Conservation (phyloP, 1,140 invertebrate genomes). For the Luehdorfia chinensis region DNA sequence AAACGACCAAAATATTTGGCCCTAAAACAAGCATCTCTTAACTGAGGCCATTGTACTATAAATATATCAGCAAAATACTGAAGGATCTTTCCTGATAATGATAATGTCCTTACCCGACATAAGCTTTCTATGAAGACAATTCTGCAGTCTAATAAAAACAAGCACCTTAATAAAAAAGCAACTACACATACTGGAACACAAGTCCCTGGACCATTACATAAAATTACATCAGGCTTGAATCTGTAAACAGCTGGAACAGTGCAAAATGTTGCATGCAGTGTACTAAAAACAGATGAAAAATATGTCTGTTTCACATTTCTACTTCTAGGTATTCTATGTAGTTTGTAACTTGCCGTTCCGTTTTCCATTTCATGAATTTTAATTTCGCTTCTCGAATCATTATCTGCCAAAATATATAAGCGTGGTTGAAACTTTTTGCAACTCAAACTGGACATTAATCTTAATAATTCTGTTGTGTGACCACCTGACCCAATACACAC, state of each 20-base stretch:
- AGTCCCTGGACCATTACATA: conserved; percentile 97
- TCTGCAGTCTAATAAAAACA: conserved; percentile 82
- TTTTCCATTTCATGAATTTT: conserved; percentile 74
- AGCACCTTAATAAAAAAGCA: conserved; percentile 82
- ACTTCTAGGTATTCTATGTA: conserved; percentile 87
- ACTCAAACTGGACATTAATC: conserved; percentile 81
- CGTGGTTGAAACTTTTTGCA: conserved; percentile 81
- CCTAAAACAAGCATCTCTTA: conserved; percentile 79
- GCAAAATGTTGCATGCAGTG: conserved; percentile 82
- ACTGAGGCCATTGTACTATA: conserved; percentile 93
- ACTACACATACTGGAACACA: conserved; percentile 92
- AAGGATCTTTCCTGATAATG: conserved; percentile 92
- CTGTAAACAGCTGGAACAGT: conserved; percentile 84
- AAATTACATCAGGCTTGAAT: conserved; percentile 85
- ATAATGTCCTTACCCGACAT: conserved; percentile 93
- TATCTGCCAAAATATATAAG: conserved; percentile 88
- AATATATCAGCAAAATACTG: conserved; percentile 90
- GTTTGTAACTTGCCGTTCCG: conserved; percentile 64
- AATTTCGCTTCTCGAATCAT: conserved; percentile 89
- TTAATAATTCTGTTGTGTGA: conserved; percentile 94
- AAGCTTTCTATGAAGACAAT: conserved; percentile 97
- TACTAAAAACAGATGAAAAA: conserved; percentile 87
- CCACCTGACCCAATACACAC: conserved; percentile 78
- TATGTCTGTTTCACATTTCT: conserved; percentile 93
- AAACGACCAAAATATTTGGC: conserved; percentile 81